Base-by-base conservation (phyloP, 2,797 vertebrate species). In the Bovichtus diacanthus region DNA sequence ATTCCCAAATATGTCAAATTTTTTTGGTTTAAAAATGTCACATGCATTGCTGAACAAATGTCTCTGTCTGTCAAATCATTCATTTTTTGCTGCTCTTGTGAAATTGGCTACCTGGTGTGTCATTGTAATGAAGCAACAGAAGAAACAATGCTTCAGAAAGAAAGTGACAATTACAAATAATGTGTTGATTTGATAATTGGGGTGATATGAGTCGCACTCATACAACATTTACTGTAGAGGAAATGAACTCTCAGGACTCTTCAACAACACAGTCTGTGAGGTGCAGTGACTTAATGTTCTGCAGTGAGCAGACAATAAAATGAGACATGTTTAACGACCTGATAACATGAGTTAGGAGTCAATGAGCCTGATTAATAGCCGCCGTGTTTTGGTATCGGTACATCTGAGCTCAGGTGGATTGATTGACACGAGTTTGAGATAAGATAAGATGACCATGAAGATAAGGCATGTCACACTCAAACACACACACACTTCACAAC, bases 401-500 rank as follows among this genome's bases (percentile, higher is more conserved):
- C 0, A 2, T 65, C 73, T 74, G 56, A 50, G 44, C 0, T 2
- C 39, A 50, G 19, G 55, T 41, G 39, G 56, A 62, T 31, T 89
- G 56, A 59, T 31, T 89, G 69, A 80, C 29, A 73, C 38, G 74
- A 72, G 54, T 78, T 83, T 76, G 19, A 74, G 70, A 58, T 31
- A n/a, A 13, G 41, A 63, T 8, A 49, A 19, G 51, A 78, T 62
- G 72, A 74, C 49, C 44, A 27, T 56, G 11, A 72, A 47, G 81
- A 83, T 84, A 81, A 84, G 34, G 0, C 3, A 23, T 6, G 29
- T 25, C 61, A 56, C 7, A 21, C 70, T 83, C 36, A 56, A 62
- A 56, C 51, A 68, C 21, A 67, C 49, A 72, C 59, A 72, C 63
- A 69, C 51, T 49, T 67, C 36, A 81, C 23, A 79, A 63, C 21